phyloP scores from a whole-genome alignment of 2,113 vertebrate species.

The Calidris pugnax region DNA sequence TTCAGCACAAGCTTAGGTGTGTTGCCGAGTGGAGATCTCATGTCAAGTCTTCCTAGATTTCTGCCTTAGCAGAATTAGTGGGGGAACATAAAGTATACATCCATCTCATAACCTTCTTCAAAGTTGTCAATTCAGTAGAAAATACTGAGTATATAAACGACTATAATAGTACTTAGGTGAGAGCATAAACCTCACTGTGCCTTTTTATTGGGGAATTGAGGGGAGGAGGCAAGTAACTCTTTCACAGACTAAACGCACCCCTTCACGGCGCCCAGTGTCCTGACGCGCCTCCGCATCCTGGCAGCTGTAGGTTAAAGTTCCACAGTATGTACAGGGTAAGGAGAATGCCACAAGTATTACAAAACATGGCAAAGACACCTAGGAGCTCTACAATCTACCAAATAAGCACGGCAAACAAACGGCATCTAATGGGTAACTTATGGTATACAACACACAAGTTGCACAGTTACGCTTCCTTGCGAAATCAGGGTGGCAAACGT shows the following conservation, averaged over 20 bases:
- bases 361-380: slow-evolving; percentile 3
- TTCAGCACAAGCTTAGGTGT: neutral
- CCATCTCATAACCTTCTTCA: neutral
- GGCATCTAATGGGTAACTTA: neutral
- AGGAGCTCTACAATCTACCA: slow-evolving; percentile 28
- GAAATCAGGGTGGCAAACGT: slow-evolving; percentile 8
- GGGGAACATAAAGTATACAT: neutral
- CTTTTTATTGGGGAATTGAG: neutral
- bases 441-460: slow-evolving; percentile 5
- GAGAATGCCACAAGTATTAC: neutral
- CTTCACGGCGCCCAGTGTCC: slow-evolving; percentile 18
- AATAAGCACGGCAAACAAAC: slow-evolving; percentile 48
- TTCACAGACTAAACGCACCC: slow-evolving; percentile 20
- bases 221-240: neutral
- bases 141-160: neutral
- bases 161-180: slow-evolving; percentile 18
- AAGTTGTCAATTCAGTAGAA: neutral
- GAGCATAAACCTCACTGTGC: slow-evolving; percentile 7
- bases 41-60: neutral
- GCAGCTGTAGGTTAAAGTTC: slow-evolving; percentile 19
- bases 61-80: neutral
- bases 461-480: neutral
- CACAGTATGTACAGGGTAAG: slow-evolving; percentile 15
- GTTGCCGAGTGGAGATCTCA: neutral
- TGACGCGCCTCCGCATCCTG: slow-evolving; percentile 16